These are phyloP conservation scores for Elysia crispata DNA, from an alignment of 2,888 invertebrate genomes.

Conservation along the genomic window DNA sequence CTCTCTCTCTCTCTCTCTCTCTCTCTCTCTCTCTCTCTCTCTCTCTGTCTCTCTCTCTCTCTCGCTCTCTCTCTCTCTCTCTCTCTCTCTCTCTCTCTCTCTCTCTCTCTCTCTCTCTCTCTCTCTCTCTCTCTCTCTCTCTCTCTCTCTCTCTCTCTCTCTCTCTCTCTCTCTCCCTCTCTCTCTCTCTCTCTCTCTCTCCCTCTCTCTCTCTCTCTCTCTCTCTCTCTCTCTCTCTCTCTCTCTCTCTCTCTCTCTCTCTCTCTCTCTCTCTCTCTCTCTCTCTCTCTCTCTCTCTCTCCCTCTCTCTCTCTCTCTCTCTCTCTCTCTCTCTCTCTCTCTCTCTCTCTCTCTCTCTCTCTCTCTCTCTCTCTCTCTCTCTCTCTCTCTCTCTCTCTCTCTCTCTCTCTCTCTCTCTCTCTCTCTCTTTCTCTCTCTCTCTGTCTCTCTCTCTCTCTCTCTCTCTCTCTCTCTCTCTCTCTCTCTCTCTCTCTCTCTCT, in stretches of 20 bases:
- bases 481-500: constrained; percentile 26
- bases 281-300: neutral
- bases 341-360: constrained; percentile 11
- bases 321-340: constrained; percentile 10
- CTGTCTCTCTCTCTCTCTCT: constrained; percentile 33
- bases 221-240: neutral
- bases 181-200: neutral
- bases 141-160: neutral
- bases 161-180: constrained; percentile 16
- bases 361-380: constrained; percentile 5
- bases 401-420: constrained; percentile 6
- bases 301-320: constrained; percentile 1
- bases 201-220: neutral
- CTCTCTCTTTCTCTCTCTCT: neutral
- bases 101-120: constrained; percentile 12
- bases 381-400: constrained; percentile 12
- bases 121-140: constrained; percentile 19
- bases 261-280: neutral
- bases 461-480: constrained; percentile 30
- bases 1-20: neutral
- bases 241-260: neutral
- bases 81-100: constrained; percentile 15
- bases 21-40: neutral
- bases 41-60: neutral
- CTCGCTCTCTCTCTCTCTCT: neutral